phyloP scores from a whole-genome alignment of 2,888 invertebrate genomes.

The Catocala nupta region DNA sequence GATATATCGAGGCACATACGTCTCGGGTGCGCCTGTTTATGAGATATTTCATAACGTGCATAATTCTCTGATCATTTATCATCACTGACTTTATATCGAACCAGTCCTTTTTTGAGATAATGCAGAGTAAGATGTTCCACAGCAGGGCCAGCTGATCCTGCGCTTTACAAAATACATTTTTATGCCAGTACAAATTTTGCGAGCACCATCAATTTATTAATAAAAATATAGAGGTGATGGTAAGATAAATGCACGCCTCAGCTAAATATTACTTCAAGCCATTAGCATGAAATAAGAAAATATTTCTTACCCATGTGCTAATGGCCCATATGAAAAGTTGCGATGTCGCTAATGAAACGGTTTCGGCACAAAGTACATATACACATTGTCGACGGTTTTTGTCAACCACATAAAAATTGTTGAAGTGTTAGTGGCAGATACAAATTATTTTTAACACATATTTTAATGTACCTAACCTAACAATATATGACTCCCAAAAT shows the following conservation, averaged over 20 bases:
- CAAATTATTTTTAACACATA: constrained; percentile 49
- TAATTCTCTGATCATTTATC: constrained; percentile 70
- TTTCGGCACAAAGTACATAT: constrained; percentile 64
- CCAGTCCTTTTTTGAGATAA: constrained; percentile 3
- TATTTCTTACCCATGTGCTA: constrained; percentile 69
- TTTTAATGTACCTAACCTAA: constrained; percentile 30
- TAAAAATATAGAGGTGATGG: constrained; percentile 2
- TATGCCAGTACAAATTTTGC: neutral
- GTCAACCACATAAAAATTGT: constrained; percentile 72
- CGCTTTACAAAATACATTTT: neutral
- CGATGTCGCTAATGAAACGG: constrained; percentile 72
- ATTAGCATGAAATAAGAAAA: constrained; percentile 63
- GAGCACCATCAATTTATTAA: too few relatives aligned
- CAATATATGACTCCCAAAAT: too few relatives aligned
- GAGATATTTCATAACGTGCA: constrained; percentile 81
- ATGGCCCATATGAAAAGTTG: constrained; percentile 62
- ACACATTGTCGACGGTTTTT: constrained; percentile 62
- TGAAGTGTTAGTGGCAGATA: constrained; percentile 46
- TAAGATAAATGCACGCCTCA: constrained; percentile 14
- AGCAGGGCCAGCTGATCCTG: too few relatives aligned
- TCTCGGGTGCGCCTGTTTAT: constrained; percentile 75
- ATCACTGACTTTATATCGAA: constrained; percentile 53
- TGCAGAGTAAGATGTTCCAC: too few relatives aligned
- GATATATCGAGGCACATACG: constrained; percentile 79
- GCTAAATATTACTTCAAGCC: constrained; percentile 33